These are phyloP conservation scores for Onchidella celtica DNA, from an alignment of 2,888 invertebrate genomes.

Conservation along the genomic window DNA sequence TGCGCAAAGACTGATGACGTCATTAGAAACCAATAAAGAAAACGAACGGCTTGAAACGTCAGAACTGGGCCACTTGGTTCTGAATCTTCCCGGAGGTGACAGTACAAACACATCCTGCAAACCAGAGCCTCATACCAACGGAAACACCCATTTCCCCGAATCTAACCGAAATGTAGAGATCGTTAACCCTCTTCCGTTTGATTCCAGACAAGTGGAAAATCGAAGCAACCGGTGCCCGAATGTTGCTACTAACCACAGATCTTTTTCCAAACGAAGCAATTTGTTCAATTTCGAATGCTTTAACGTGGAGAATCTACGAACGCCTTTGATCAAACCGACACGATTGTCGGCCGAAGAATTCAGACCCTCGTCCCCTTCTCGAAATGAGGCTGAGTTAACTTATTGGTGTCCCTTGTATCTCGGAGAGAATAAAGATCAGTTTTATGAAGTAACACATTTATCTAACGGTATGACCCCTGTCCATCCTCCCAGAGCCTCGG, in stretches of 20 bases:
- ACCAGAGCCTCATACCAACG: background rate
- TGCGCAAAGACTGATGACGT: background rate
- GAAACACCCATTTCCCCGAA: background rate
- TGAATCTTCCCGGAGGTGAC: conserved; percentile 22
- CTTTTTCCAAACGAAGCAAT: conserved; percentile 19
- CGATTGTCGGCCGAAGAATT: background rate
- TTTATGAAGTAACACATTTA: background rate
- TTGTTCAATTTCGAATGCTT: conserved; percentile 39
- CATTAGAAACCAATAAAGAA: conserved; percentile 4
- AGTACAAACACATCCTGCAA: conserved; percentile 1
- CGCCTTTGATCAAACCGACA: conserved; percentile 35
- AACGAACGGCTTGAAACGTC: background rate
- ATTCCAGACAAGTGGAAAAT: background rate
- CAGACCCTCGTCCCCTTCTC: background rate
- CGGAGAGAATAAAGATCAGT: background rate
- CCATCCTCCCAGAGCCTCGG: background rate
- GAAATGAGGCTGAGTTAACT: background rate
- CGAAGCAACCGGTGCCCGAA: background rate
- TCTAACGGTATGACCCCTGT: too few relatives aligned
- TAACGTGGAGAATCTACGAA: conserved; percentile 35
- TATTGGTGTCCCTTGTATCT: background rate
- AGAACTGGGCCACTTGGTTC: background rate
- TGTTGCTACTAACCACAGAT: background rate
- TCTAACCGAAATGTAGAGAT: background rate
- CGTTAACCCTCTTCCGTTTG: background rate